These are phyloP conservation scores for Diabrotica virgifera DNA, from an alignment of 1,140 invertebrate genomes.

Conservation along the genomic window DNA sequence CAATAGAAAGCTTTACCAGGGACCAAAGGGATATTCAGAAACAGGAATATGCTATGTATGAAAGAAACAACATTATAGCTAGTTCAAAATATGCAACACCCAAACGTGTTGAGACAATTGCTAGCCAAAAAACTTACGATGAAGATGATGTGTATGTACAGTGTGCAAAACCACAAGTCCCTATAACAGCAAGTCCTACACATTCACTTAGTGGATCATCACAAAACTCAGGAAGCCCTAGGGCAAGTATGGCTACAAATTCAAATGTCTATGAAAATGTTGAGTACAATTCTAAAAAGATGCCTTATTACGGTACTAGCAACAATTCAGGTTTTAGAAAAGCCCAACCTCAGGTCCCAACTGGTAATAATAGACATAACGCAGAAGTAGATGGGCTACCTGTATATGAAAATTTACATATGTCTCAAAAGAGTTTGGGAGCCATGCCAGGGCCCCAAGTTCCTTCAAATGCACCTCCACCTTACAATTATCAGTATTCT, in stretches of 20 bases:
- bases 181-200: slow-evolving; percentile 51
- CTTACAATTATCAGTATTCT: slow-evolving; percentile 29
- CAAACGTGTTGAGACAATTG: slow-evolving; percentile 61
- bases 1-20: slow-evolving; percentile 56
- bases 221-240: slow-evolving; percentile 61
- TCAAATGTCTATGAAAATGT: slow-evolving; percentile 77
- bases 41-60: slow-evolving; percentile 62
- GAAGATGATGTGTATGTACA: slow-evolving; percentile 47
- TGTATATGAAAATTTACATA: slow-evolving; percentile 71
- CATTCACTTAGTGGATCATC: slow-evolving; percentile 58
- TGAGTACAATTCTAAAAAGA: slow-evolving; percentile 65
- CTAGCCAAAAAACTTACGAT: slow-evolving; percentile 32
- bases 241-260: slow-evolving; percentile 52
- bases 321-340: slow-evolving; percentile 43
- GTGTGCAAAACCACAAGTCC: slow-evolving; percentile 50
- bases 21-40: slow-evolving; percentile 36
- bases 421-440: slow-evolving; percentile 43
- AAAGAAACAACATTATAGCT: slow-evolving; percentile 64
- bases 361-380: slow-evolving; percentile 52
- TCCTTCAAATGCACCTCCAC: slow-evolving; percentile 34
- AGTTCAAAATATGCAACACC: slow-evolving; percentile 74
- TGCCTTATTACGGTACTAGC: slow-evolving; percentile 62
- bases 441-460: slow-evolving; percentile 41
- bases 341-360: slow-evolving; percentile 60
- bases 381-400: slow-evolving; percentile 49